Base-by-base conservation (phyloP, 2,888 invertebrate genomes). In the Tetranychus truncatus region DNA sequence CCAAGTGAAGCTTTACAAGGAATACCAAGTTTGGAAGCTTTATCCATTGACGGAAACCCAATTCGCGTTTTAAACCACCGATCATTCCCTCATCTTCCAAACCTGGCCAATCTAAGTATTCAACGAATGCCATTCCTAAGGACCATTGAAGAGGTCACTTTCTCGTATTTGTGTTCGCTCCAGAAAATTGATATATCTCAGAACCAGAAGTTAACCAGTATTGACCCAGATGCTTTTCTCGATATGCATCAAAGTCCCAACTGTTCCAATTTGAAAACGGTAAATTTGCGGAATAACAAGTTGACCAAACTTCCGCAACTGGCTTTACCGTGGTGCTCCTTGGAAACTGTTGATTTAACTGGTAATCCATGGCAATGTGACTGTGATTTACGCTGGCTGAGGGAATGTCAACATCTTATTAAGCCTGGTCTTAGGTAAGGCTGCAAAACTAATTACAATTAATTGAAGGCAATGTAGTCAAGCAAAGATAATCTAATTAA, bases 291-390 rank as follows among this genome's bases (percentile, higher is more conserved):
- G 24, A 66, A 73, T 34, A 75, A 75, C n/a, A 55, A 44, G 45
- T 24, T 75, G 11, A 66, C 34, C n/a, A 67, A 72, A 44, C 20
- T 75, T n/a, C 66, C 45, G 6, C 9, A 44, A n/a, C 21, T 45
- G 21, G 21, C 72, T 66, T 44, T 75, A 66, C 69, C 69, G 11
- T 73, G 75, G 73, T 45, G 65, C 73, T 21, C 66, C 21, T 69
- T 73, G 45, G 24, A 67, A 69, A 24, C 20, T 20, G 66, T 73
- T 69, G 75, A 75, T 44, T 66, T 75, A 45, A 34, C 45, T 24
- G 69, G 21, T n/a, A 75, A 75, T 75, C 75, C 75, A 15, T 75
- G 73, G 73, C n/a, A 21, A 21, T 75, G 75, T 67, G 75, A 75
- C 45, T 75, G 75, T 46, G n/a, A 73, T 71, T 6, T 75, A 44